Evolutionary conservation across 2,797 vertebrate genomes (phyloP).

Genomic region (Acipenser transmontanus): DNA sequence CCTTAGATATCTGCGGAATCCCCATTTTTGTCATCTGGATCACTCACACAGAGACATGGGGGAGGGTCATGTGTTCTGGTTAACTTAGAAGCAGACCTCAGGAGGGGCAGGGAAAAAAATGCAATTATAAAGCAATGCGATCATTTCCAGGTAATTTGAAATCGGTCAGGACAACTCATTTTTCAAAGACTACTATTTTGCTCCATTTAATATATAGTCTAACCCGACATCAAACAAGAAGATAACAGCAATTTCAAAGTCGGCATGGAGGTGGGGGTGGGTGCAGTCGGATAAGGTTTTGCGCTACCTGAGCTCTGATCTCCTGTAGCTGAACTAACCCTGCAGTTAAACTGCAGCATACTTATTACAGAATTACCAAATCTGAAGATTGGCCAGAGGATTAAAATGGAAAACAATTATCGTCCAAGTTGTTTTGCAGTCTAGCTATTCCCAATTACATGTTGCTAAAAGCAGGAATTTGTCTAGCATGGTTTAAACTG

Average conservation of each 20-base stretch:
- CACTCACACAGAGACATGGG: no score
- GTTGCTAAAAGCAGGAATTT: not conserved
- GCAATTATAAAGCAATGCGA: no score
- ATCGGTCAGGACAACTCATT: not conserved
- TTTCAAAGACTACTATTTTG: not conserved
- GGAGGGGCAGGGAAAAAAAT: no score
- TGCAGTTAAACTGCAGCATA: conserved; percentile 35
- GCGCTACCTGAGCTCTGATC: conserved; percentile 28
- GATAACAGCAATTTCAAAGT: conserved; percentile 37
- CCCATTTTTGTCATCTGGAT: no score
- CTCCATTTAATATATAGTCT: conserved; percentile 28
- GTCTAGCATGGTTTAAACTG: not conserved
- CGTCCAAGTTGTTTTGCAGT: conserved; percentile 5
- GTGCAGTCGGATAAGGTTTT: conserved; percentile 29
- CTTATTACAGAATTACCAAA: conserved; percentile 30
- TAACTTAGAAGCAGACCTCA: no score
- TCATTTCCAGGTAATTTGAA: no score
- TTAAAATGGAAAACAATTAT: conserved; percentile 13
- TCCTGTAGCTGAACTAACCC: conserved; percentile 35
- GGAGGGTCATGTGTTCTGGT: no score
- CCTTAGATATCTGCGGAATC: no score
- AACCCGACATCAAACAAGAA: conserved; percentile 57
- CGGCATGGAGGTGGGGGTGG: conserved; percentile 29
- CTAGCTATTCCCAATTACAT: conserved; percentile 5
- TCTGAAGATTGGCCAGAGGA: not conserved